Base-by-base conservation (phyloP, 2,113 vertebrate species). In the Pagrus major region DNA sequence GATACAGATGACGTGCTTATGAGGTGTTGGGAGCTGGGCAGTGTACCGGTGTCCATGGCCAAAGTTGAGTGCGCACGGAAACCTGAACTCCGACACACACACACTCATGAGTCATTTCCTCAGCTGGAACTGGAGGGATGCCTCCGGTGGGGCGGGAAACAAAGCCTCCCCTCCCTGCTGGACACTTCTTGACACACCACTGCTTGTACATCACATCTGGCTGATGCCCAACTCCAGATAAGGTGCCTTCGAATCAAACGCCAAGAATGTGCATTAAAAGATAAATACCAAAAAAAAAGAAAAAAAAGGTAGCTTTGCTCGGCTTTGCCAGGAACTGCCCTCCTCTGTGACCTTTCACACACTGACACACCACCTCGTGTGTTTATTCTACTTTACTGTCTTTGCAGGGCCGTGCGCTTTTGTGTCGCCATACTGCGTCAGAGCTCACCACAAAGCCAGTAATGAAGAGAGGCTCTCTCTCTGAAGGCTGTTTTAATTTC, bases 91-190 rank as follows among this genome's bases (percentile, higher is more conserved):
- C 35, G 78, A n/a, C n/a, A n/a, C n/a, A n/a, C 81, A 80, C 86
- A 82, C 67, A 77, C 71, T 76, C 6, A 39, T 93, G 93, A 95
- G 90, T 94, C 93, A 93, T 84, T 95, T 95, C 93, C 94, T 92
- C 8, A 77, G 73, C 84, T 92, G 89, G 91, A 92, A 93, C 89
- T 85, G 56, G 83, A 83, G 88, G 39, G 73, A 91, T 78, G 81
- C 84, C 92, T 94, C 92, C 90, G 84, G 90, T 81, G 79, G 78
- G 82, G 84, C 39, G 39, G 78, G 80, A 88, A 92, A 90, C 88
- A 87, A 91, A 90, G 82, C 77, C 86, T 83, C 71, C 86, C 87
- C n/a, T n/a, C 71, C 86, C 87, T 83, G 77, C 80, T 58, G 69
- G 76, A 86, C 77, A 70, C 90, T 84, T 88, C 85, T 86, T 61